These are phyloP conservation scores for Odontomachus brunneus DNA, from an alignment of 1,140 invertebrate species.

Conservation along the genomic window DNA sequence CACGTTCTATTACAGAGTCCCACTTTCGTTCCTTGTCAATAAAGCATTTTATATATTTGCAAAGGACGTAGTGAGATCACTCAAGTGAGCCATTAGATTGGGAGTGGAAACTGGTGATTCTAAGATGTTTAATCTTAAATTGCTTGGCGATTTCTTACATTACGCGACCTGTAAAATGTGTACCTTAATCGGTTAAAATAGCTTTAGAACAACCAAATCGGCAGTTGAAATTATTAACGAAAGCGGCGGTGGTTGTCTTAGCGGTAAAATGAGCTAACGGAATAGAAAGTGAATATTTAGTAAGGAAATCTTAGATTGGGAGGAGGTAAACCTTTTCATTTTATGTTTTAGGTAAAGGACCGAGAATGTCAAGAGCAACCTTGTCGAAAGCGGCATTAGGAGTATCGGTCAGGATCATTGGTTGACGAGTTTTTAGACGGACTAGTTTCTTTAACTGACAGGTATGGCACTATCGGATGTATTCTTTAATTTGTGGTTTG, in stretches of 20 bases:
- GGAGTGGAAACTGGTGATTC: too few species aligned
- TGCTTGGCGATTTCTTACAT: background rate
- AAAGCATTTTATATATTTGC: too few species aligned
- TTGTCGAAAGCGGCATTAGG: constrained; percentile 16
- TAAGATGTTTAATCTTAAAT: background rate
- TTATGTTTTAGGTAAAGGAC: background rate
- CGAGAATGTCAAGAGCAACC: background rate
- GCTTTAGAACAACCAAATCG: background rate
- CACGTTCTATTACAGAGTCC: too few species aligned
- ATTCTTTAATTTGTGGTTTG: constrained; percentile 28
- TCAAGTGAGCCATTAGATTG: too few species aligned
- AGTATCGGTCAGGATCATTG: constrained; percentile 30
- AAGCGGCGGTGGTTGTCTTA: background rate
- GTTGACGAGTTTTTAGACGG: constrained; percentile 7
- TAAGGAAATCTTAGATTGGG: background rate
- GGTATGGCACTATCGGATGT: background rate
- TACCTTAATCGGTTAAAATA: background rate
- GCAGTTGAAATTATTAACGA: background rate
- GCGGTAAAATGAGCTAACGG: background rate
- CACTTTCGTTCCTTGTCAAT: too few species aligned
- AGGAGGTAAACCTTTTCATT: background rate
- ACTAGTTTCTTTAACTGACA: constrained; percentile 35
- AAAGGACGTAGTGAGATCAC: too few species aligned
- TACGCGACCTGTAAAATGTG: background rate
- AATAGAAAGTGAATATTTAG: too few species aligned